phyloP scores from a whole-genome alignment of 2,888 invertebrate species.

The Orthosia gothica region DNA sequence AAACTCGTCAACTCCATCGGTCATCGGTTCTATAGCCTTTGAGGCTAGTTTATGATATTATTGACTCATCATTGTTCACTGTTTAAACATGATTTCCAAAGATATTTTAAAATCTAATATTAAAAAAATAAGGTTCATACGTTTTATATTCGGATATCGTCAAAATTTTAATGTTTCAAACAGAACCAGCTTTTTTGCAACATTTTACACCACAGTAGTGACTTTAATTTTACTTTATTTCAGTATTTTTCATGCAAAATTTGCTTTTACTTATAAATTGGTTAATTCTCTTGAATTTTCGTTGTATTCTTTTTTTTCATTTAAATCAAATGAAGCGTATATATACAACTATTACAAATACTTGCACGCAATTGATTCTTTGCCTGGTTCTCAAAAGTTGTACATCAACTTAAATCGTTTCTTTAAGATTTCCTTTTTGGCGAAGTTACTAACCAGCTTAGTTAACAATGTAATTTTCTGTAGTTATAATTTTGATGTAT shows the following conservation, averaged over 20 bases:
- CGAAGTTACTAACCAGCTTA: no score
- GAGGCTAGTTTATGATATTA: background rate
- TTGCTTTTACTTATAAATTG: background rate
- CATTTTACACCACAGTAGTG: background rate
- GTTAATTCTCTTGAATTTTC: background rate
- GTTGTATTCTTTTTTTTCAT: background rate
- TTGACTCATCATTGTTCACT: background rate
- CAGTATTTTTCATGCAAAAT: background rate
- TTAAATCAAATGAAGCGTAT: background rate
- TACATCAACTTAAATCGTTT: background rate
- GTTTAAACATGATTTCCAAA: background rate
- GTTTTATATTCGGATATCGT: slow-evolving; percentile 7
- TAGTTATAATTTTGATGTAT: background rate
- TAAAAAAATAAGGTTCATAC: background rate
- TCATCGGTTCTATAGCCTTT: background rate
- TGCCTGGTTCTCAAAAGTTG: background rate
- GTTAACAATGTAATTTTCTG: background rate
- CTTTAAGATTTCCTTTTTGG: background rate
- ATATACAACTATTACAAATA: background rate
- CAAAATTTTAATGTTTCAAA: background rate
- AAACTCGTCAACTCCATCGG: background rate
- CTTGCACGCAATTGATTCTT: background rate
- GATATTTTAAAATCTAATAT: background rate
- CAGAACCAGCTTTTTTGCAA: background rate
- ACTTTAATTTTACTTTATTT: background rate